phyloP scores from a whole-genome alignment of 1,140 invertebrate species.

The Tetragnatha versicolor region DNA sequence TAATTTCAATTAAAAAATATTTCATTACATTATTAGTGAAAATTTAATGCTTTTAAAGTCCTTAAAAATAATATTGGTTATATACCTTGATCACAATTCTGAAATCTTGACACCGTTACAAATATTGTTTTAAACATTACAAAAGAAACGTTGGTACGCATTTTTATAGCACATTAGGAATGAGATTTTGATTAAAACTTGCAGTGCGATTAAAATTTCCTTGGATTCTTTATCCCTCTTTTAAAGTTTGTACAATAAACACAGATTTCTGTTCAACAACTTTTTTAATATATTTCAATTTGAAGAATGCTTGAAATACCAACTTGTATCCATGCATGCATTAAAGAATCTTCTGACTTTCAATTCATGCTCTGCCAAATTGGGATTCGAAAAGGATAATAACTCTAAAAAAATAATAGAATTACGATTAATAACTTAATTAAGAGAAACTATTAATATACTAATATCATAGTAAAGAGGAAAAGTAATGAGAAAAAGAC shows the following conservation, averaged over 20 bases:
- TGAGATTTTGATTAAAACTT: not conserved
- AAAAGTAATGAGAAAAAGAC: not conserved
- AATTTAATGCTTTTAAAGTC: too few relatives aligned
- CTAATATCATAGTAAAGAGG: not conserved
- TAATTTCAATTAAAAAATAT: too few relatives aligned
- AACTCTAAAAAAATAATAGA: constrained; percentile 1
- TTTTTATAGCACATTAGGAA: not conserved
- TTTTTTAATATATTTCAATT: not conserved
- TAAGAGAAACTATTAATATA: not conserved
- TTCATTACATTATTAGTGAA: too few relatives aligned
- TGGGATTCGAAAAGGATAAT: not conserved
- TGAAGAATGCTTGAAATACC: not conserved
- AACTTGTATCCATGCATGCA: constrained; percentile 11
- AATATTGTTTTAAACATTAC: too few relatives aligned
- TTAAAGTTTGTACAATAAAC: not conserved
- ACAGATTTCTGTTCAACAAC: not conserved
- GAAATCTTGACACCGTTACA: too few relatives aligned
- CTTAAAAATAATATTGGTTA: too few relatives aligned
- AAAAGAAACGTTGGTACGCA: not conserved
- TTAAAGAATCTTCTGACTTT: constrained; percentile 15
- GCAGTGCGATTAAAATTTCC: not conserved
- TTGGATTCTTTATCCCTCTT: not conserved
- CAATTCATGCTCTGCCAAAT: not conserved
- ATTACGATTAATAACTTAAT: not conserved
- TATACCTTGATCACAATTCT: too few relatives aligned